Conservation (phyloP, 2,888 invertebrate species). For the Chrysomela aeneicollis region DNA sequence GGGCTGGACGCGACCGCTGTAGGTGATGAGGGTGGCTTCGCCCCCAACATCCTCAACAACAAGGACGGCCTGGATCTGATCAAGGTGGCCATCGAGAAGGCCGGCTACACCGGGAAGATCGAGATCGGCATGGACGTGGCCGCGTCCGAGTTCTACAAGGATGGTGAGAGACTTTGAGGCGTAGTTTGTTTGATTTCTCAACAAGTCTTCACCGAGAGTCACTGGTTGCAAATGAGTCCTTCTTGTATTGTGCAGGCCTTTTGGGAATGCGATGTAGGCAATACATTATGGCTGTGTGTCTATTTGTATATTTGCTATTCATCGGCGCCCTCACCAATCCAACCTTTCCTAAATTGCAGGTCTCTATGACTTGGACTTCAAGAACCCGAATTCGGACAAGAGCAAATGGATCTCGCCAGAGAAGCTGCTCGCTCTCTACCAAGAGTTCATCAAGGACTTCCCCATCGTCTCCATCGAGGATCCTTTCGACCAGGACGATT, state of each 20-base stretch:
- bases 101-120: conserved; percentile 96
- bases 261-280: too few relatives aligned
- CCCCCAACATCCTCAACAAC: conserved; percentile 97
- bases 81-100: conserved; percentile 88
- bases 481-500: conserved; percentile 99
- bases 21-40: conserved; percentile 99
- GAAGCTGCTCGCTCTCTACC: conserved; percentile 85
- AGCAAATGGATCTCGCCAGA: conserved; percentile 82
- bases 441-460: conserved; percentile 90
- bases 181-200: neutral
- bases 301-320: too few relatives aligned
- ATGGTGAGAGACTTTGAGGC: conserved; percentile 60
- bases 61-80: conserved; percentile 92
- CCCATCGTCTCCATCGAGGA: conserved; percentile 97
- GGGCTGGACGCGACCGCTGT: conserved; percentile 98
- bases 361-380: conserved; percentile 95
- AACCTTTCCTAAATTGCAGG: conserved; percentile 36
- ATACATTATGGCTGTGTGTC: too few relatives aligned
- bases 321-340: too few relatives aligned
- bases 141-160: conserved; percentile 95
- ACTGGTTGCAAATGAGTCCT: too few relatives aligned
- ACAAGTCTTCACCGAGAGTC: too few relatives aligned
- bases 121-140: conserved; percentile 99
- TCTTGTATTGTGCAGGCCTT: too few relatives aligned
- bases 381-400: conserved; percentile 91